These are phyloP conservation scores for Bos javanicus DNA, from an alignment of 2,113 vertebrate species.

Conservation along the genomic window DNA sequence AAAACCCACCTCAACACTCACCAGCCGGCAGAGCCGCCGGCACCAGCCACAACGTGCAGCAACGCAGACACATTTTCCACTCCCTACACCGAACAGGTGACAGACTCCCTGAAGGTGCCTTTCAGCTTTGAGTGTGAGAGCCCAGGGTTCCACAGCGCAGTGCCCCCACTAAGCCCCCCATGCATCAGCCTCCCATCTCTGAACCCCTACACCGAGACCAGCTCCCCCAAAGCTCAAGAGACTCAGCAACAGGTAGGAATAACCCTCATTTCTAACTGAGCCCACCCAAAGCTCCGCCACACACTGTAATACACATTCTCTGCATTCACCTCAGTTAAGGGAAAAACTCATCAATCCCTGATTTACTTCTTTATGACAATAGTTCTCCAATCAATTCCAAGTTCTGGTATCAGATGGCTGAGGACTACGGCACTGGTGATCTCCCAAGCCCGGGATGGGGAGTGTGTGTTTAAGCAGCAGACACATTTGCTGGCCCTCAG, in stretches of 20 bases:
- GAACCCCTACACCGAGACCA: background rate
- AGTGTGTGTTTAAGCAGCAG: background rate
- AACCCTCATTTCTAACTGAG: background rate
- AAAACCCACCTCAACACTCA: background rate
- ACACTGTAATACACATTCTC: background rate
- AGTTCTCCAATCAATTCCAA: background rate
- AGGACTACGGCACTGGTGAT: background rate
- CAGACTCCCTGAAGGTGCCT: background rate
- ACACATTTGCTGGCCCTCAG: accelerated
- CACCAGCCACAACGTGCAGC: background rate
- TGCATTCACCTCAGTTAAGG: background rate
- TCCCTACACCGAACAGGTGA: background rate
- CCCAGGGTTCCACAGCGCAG: background rate
- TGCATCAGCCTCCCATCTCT: background rate
- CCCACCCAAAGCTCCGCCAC: accelerated
- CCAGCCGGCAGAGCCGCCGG: accelerated
- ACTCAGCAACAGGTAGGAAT: background rate
- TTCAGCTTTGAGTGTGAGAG: accelerated
- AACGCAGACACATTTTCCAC: background rate
- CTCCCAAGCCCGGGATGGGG: no score
- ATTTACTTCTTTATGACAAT: background rate
- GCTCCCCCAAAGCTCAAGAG: background rate
- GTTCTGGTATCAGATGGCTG: no score
- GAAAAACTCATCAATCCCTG: background rate
- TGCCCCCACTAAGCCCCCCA: background rate